phyloP scores from a whole-genome alignment of 2,113 vertebrate species.

The Ramphastos sulfuratus region DNA sequence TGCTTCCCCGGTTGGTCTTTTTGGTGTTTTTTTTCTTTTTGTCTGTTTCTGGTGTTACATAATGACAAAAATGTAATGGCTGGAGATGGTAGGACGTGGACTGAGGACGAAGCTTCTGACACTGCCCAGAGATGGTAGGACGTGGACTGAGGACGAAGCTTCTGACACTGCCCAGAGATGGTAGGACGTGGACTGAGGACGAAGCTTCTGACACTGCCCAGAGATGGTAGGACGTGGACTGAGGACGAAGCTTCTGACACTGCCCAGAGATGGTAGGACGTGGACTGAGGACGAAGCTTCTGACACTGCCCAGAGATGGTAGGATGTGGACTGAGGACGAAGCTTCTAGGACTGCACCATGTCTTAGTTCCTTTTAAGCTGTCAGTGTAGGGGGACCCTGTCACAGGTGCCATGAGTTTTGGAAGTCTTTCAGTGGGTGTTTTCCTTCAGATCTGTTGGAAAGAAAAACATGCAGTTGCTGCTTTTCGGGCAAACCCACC shows the following conservation, averaged over 20 bases:
- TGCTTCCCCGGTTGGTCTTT: not conserved
- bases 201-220: too few species aligned
- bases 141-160: too few species aligned
- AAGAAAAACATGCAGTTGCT: not conserved
- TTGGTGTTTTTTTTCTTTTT: not conserved
- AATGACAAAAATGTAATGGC: not conserved
- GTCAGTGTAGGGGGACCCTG: not conserved
- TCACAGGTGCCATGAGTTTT: not conserved
- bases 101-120: too few species aligned
- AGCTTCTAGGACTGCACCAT: not conserved
- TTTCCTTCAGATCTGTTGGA: not conserved
- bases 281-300: too few species aligned
- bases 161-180: too few species aligned
- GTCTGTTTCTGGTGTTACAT: not conserved
- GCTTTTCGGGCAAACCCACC: fast-evolving
- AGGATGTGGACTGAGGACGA: not conserved
- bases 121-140: too few species aligned
- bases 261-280: too few species aligned
- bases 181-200: too few species aligned
- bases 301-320: not conserved
- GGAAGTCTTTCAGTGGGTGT: not conserved
- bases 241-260: too few species aligned
- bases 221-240: too few species aligned
- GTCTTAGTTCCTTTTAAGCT: not conserved
- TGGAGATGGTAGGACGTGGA: too few species aligned